These are phyloP conservation scores for Periophthalmodon schlosseri DNA, from an alignment of 2,113 vertebrate species.

Conservation along the genomic window DNA sequence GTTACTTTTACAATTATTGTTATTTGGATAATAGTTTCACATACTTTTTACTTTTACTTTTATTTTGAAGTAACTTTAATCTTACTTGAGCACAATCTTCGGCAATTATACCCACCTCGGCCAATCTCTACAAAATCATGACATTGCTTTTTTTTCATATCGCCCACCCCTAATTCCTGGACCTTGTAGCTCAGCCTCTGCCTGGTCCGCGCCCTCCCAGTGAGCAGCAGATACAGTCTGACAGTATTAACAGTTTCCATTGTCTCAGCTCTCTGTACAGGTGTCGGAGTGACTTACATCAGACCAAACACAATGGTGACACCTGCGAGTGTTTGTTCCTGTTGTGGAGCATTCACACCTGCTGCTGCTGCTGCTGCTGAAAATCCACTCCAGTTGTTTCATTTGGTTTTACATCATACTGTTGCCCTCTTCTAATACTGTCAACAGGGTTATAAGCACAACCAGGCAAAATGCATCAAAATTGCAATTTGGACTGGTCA, in stretches of 20 bases:
- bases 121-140: too few species aligned
- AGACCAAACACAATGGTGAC: constrained; percentile 38
- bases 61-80: too few species aligned
- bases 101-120: too few species aligned
- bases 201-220: constrained; percentile 38
- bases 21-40: too few species aligned
- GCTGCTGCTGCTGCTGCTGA: background rate
- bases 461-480: background rate
- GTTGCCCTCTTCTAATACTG: too few species aligned
- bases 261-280: constrained; percentile 53
- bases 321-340: constrained; percentile 46
- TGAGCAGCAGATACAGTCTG: constrained; percentile 29
- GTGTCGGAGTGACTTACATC: constrained; percentile 51
- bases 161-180: constrained; percentile 7
- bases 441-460: background rate
- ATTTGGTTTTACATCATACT: too few species aligned
- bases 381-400: too few species aligned
- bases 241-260: constrained; percentile 56
- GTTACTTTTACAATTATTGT: too few species aligned
- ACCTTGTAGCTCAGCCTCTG: constrained; percentile 3
- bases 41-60: too few species aligned
- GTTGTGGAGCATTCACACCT: constrained; percentile 41
- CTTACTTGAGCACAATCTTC: too few species aligned
- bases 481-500: background rate
- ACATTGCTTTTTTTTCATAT: too few species aligned